These are phyloP conservation scores for Leptatherina wallacei DNA, from an alignment of 2,797 vertebrate genomes.

Conservation along the genomic window DNA sequence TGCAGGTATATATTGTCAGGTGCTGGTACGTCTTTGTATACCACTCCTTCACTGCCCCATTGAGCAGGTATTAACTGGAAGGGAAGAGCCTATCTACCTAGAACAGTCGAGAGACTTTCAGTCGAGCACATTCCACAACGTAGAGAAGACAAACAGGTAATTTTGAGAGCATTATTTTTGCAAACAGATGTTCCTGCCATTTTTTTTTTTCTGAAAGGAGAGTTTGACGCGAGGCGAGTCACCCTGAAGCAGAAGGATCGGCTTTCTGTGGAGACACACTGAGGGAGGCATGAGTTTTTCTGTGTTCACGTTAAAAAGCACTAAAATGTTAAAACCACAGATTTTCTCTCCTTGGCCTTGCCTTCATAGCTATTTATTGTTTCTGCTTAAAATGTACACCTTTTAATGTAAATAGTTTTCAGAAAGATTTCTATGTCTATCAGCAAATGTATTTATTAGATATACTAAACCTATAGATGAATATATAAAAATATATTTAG, in stretches of 20 bases:
- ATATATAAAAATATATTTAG: constrained; percentile 81
- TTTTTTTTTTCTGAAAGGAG: constrained; percentile 33
- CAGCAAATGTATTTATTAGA: constrained; percentile 87
- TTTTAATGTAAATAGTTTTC: constrained; percentile 84
- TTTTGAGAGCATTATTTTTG: constrained; percentile 38
- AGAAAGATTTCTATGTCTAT: constrained; percentile 82
- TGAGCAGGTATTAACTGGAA: constrained; percentile 44
- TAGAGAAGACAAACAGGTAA: constrained; percentile 45
- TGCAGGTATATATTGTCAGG: constrained; percentile 47
- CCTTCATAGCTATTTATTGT: constrained; percentile 77
- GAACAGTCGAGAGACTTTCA: constrained; percentile 53
- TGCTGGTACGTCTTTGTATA: constrained; percentile 51
- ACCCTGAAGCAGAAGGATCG: constrained; percentile 19
- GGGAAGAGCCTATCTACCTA: constrained; percentile 39
- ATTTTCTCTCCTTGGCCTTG: constrained; percentile 63
- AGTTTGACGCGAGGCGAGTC: constrained; percentile 27
- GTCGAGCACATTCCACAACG: constrained; percentile 74
- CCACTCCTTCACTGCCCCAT: constrained; percentile 50
- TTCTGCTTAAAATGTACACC: constrained; percentile 68
- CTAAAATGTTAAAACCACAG: constrained; percentile 45
- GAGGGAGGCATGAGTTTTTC: constrained; percentile 14
- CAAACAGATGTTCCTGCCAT: constrained; percentile 38
- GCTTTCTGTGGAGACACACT: constrained; percentile 23
- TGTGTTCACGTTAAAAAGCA: constrained; percentile 38
- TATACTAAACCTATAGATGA: constrained; percentile 80